Evolutionary conservation across 2,797 vertebrate genomes (phyloP).

Genomic region (Lagocephalus sceleratus): DNA sequence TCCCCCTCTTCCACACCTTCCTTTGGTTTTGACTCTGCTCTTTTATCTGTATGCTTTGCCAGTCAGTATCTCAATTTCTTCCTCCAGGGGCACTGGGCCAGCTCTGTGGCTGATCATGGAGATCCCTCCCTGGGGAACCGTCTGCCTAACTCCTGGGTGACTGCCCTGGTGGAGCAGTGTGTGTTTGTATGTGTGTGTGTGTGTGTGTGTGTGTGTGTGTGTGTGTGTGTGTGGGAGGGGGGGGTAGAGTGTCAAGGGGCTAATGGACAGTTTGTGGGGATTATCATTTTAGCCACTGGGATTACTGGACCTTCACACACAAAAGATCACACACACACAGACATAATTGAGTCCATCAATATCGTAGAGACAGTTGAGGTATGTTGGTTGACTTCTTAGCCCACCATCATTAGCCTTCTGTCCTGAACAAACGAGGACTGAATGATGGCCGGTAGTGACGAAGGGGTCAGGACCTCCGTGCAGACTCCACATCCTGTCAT

Average conservation of each 20-base stretch:
- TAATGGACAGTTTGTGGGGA: constrained; percentile 66
- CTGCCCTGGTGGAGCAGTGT: constrained; percentile 35
- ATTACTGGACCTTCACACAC: constrained; percentile 59
- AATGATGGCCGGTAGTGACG: constrained; percentile 23
- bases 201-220: constrained; percentile 16
- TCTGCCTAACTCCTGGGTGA: constrained; percentile 61
- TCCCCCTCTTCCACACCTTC: constrained; percentile 2
- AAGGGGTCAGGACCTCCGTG: too few relatives aligned
- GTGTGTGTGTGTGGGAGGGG: constrained; percentile 30
- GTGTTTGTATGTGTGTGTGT: constrained; percentile 10
- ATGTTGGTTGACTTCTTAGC: constrained; percentile 37
- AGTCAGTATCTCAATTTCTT: constrained; percentile 45
- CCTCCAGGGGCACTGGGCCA: constrained; percentile 42
- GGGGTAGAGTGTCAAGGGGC: constrained; percentile 42
- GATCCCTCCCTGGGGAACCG: constrained; percentile 57
- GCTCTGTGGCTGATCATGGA: constrained; percentile 61
- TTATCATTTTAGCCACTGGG: constrained; percentile 68
- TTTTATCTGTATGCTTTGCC: constrained; percentile 56
- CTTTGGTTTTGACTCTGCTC: constrained; percentile 32
- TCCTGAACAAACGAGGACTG: constrained; percentile 43
- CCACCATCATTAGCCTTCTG: constrained; percentile 28
- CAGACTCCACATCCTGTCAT: too few relatives aligned
- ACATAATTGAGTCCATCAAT: constrained; percentile 33
- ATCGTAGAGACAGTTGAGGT: constrained; percentile 40
- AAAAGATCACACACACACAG: constrained; percentile 13